Evolutionary conservation across 2,888 invertebrate genomes (phyloP).

Genomic region (Rhagium mordax): DNA sequence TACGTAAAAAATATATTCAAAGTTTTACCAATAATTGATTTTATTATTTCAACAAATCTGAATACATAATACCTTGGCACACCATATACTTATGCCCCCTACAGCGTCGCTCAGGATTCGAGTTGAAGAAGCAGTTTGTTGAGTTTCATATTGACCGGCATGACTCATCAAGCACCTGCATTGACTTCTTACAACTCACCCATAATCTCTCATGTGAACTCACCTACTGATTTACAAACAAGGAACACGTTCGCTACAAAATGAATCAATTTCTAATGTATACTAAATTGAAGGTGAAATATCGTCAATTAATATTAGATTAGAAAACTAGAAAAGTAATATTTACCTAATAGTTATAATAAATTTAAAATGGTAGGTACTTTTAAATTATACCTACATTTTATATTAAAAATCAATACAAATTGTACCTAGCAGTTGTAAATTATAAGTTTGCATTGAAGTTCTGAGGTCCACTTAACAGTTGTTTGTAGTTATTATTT

Average conservation of each 20-base stretch:
- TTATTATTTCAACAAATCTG: neutral
- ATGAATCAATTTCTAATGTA: constrained; percentile 7
- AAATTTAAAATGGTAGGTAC: neutral
- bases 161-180: constrained; percentile 28
- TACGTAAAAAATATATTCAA: too few relatives aligned
- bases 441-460: too few relatives aligned
- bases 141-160: constrained; percentile 22
- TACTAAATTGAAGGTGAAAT: constrained; percentile 12
- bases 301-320: neutral
- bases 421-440: too few relatives aligned
- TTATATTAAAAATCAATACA: too few relatives aligned
- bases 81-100: neutral
- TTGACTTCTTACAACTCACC: constrained; percentile 12
- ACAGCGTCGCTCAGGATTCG: neutral
- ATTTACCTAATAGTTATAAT: neutral
- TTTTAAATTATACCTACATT: too few relatives aligned
- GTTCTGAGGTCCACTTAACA: too few relatives aligned
- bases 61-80: neutral
- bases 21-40: too few relatives aligned
- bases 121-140: constrained; percentile 26
- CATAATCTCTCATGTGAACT: constrained; percentile 18
- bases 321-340: neutral
- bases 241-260: constrained; percentile 2
- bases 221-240: constrained; percentile 31
- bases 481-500: neutral